Conservation (phyloP, 2,113 vertebrate species). For the Corvus cornix region DNA sequence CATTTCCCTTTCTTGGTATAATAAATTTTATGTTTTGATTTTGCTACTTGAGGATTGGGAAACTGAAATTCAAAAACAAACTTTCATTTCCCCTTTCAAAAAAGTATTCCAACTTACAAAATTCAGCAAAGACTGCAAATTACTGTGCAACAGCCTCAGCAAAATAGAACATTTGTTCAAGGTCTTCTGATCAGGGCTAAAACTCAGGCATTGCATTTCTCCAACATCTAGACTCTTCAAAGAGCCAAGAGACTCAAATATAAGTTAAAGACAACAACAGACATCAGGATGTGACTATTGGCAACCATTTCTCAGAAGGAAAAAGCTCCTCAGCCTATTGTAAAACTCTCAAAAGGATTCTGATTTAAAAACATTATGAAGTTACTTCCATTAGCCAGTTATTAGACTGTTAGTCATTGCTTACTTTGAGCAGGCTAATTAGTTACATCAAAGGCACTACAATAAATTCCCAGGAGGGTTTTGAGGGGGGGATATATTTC, state of each 20-base stretch:
- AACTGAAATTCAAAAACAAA: not conserved
- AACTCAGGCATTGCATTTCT: not conserved
- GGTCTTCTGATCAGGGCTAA: not conserved
- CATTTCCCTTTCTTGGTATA: not conserved
- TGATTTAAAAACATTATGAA: conserved; percentile 61
- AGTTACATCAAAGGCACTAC: conserved; percentile 77
- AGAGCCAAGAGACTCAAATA: not conserved
- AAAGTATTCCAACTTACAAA: not conserved
- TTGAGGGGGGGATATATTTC: not conserved
- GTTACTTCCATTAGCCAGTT: conserved; percentile 67
- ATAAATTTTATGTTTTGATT: not conserved
- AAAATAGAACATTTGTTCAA: not conserved
- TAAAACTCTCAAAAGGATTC: conserved; percentile 23
- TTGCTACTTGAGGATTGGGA: not conserved
- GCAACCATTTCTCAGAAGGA: not conserved
- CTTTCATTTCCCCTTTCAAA: not conserved
- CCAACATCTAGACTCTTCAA: not conserved
- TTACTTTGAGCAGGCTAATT: conserved; percentile 75
- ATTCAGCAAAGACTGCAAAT: not conserved
- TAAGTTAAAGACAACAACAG: not conserved
- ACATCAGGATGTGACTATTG: not conserved
- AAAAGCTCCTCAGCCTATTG: conserved; percentile 16
- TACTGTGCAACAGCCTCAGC: fast-evolving
- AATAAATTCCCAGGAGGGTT: conserved; percentile 69
- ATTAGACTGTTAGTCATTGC: conserved; percentile 66